Percentiles rank a stretch among this genome's conserved stretches.
Evolutionary conservation across 1,140 invertebrate species (phyloP).

Genomic region (Teleopsis dalmanni): DNA sequence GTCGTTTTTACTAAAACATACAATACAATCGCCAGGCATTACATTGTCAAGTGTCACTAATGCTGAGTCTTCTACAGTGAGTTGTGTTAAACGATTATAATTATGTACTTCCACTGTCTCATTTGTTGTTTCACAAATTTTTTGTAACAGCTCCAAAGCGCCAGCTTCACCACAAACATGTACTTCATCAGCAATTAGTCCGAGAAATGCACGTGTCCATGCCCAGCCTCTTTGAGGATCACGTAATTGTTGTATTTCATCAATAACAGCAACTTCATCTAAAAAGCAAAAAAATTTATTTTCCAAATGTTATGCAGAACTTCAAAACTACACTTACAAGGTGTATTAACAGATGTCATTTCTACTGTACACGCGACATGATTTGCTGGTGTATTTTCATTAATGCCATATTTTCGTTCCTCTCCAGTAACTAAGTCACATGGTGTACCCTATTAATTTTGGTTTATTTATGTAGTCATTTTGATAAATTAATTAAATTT

Average conservation of each 20-base stretch:
- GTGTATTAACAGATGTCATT: conserved; percentile 79
- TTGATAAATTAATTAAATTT: conserved; percentile 38
- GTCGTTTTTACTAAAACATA: conserved; percentile 97
- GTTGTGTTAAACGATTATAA: conserved; percentile 84
- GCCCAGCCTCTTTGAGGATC: conserved; percentile 92
- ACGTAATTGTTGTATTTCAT: conserved; percentile 96
- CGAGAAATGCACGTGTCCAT: conserved; percentile 85
- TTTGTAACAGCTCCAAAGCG: conserved; percentile 72
- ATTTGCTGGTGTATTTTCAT: conserved; percentile 57
- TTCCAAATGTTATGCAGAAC: too few species aligned
- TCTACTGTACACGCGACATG: conserved; percentile 97
- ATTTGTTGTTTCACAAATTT: conserved; percentile 76
- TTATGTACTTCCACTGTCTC: conserved; percentile 82
- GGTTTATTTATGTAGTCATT: conserved; percentile 15
- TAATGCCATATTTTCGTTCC: conserved; percentile 69
- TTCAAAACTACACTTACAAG: conserved; percentile 68
- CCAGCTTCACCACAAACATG: conserved; percentile 96
- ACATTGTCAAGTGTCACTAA: conserved; percentile 72
- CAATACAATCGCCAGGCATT: conserved; percentile 91
- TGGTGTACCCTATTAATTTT: conserved; percentile 63
- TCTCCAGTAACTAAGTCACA: conserved; percentile 98
- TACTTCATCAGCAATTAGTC: conserved; percentile 77
- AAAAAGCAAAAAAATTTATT: too few species aligned
- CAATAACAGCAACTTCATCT: conserved; percentile 96
- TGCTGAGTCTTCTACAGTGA: conserved; percentile 71